Percentiles rank a stretch among this genome's conserved stretches.
These are phyloP conservation scores for Peromyscus leucopus DNA, from an alignment of 2,113 vertebrate species.

Conservation along the genomic window DNA sequence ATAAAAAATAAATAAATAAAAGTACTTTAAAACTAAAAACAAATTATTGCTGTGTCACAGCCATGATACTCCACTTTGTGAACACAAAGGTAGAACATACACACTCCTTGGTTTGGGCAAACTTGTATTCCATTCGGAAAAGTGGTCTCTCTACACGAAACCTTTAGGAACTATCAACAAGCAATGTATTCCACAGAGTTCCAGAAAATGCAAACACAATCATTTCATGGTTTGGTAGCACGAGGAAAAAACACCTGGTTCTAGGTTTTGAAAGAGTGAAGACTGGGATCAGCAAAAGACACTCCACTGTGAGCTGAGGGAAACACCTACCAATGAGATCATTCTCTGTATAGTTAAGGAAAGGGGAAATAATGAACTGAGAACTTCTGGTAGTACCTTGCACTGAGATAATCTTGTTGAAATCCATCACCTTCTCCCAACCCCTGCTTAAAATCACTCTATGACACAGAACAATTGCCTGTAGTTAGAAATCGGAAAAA, in stretches of 20 bases:
- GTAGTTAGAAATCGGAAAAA: constrained; percentile 8
- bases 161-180: not conserved
- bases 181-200: not conserved
- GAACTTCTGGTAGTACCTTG: not conserved
- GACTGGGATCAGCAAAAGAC: not conserved
- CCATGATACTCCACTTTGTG: not conserved
- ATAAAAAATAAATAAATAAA: not conserved
- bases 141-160: not conserved
- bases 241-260: not conserved
- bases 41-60: not conserved
- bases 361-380: not conserved
- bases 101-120: not conserved
- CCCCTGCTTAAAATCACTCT: not conserved
- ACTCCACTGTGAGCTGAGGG: not conserved
- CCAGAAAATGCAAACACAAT: not conserved
- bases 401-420: not conserved
- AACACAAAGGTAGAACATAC: not conserved
- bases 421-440: not conserved
- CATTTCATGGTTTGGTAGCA: not conserved
- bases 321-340: not conserved
- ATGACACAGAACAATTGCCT: not conserved
- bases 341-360: not conserved
- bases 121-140: not conserved
- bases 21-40: not conserved
- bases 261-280: not conserved